A percentile compares a stretch with the other conserved stretches of the same genome.
Conservation (phyloP, 2,888 invertebrate genomes). For the Gari tellinella region DNA sequence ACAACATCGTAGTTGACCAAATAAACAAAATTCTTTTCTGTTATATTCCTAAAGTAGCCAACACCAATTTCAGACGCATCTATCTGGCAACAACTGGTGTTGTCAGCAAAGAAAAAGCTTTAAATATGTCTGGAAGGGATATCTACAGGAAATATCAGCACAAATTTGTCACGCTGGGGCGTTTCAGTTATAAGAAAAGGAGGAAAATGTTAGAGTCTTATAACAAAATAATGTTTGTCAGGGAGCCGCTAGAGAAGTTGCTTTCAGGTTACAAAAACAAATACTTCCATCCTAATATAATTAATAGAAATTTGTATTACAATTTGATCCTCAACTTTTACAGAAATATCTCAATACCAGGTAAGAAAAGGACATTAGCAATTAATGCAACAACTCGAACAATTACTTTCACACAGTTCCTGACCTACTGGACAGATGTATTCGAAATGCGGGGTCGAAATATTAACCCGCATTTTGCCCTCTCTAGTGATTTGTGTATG, state of each 20-base stretch:
- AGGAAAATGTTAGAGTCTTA: conserved; percentile 90
- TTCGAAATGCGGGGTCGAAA: conserved; percentile 70
- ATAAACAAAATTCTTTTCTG: conserved; percentile 94
- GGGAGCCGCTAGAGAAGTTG: conserved; percentile 95
- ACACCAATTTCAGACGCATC: conserved; percentile 97
- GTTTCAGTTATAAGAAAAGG: conserved; percentile 85
- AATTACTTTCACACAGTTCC: conserved; percentile 94
- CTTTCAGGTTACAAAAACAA: conserved; percentile 96
- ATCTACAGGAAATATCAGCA: conserved; percentile 67
- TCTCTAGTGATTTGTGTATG: conserved; percentile 92
- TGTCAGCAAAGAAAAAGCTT: conserved; percentile 60
- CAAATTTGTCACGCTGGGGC: conserved; percentile 62
- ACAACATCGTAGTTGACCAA: conserved; percentile 88
- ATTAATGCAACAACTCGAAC: conserved; percentile 87
- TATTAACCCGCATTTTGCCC: conserved; percentile 95
- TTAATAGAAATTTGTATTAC: conserved; percentile 14
- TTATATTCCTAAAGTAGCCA: conserved; percentile 96
- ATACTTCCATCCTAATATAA: conserved; percentile 84
- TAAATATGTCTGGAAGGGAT: conserved; percentile 63
- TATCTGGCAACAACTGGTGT: conserved; percentile 91
- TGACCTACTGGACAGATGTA: conserved; percentile 89
- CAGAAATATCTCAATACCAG: conserved; percentile 10
- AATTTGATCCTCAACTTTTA: conserved; percentile 15
- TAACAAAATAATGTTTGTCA: conserved; percentile 93
- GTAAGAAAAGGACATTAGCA: neutral